Conservation (phyloP, 2,888 invertebrate genomes). For the Pammene aurita region DNA sequence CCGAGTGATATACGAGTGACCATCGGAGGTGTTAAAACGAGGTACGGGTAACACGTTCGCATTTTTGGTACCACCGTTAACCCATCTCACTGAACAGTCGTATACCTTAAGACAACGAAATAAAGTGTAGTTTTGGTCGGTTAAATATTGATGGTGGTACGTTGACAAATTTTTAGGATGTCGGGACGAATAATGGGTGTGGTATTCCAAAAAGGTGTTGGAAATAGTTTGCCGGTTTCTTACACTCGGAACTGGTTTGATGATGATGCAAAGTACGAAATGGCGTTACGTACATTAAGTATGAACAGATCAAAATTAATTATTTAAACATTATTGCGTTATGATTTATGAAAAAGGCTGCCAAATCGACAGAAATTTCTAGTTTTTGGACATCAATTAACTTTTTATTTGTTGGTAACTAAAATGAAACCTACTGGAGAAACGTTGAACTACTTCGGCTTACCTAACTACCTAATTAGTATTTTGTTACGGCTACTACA, state of each 20-base stretch:
- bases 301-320: too few relatives aligned
- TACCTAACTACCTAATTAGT: too few relatives aligned
- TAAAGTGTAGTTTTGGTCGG: neutral
- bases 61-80: slow-evolving; percentile 22
- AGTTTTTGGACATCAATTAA: too few relatives aligned
- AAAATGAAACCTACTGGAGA: too few relatives aligned
- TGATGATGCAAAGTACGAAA: neutral
- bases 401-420: too few relatives aligned
- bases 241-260: slow-evolving; percentile 3
- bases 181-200: slow-evolving; percentile 32
- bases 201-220: slow-evolving; percentile 27
- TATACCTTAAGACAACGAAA: neutral
- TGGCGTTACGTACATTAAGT: too few relatives aligned
- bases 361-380: too few relatives aligned
- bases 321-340: too few relatives aligned
- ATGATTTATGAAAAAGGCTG: too few relatives aligned
- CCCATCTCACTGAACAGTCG: neutral
- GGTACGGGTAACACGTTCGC: slow-evolving; percentile 35
- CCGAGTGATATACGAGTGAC: slow-evolving; percentile 72
- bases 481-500: too few relatives aligned
- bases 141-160: slow-evolving; percentile 5
- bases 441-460: too few relatives aligned
- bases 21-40: slow-evolving; percentile 63
- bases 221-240: slow-evolving; percentile 12
- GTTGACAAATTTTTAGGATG: slow-evolving; percentile 41